Base-by-base conservation (phyloP, 2,888 invertebrate species). In the Aphodius granarius region DNA sequence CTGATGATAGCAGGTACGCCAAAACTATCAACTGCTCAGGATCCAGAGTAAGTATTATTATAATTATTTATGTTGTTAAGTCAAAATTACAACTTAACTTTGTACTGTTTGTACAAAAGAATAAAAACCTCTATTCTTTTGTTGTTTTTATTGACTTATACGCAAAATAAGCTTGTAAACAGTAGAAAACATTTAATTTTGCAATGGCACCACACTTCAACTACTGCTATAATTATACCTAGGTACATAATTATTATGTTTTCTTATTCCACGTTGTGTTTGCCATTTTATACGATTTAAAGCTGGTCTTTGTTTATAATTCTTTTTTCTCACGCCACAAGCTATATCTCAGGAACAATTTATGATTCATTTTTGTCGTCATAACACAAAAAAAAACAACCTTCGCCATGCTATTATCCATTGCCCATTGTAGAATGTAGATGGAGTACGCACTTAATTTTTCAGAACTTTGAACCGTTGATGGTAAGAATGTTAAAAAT, bases 11-110 rank as follows among this genome's bases (percentile, higher is more conserved):
- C 76, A 84, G 83, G 78, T 88, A 89, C 81, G 89, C 90, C 0
- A 89, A 90, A 81, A 86, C 88, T 16, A 84, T 91, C 77, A 87
- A 89, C 84, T 92, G 92, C 77, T 85, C 86, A 79, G 89, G 88
- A 71, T 87, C 88, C 78, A 88, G 87, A 65, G 91, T 92, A 85
- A 90, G 89, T 88, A 68, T 62, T 23, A 23, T 23, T 23, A 5
- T 23, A 18, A 23, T n/a, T n/a, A n/a, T n/a, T n/a, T n/a, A n/a
- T n/a, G n/a, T n/a, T n/a, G n/a, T n/a, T n/a, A n/a, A n/a, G n/a
- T n/a, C n/a, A n/a, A n/a, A n/a, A n/a, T n/a, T n/a, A n/a, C n/a
- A n/a, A n/a, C n/a, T n/a, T n/a, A n/a, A n/a, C n/a, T n/a, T n/a
- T n/a, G n/a, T n/a, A n/a, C n/a, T n/a, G n/a, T n/a, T n/a, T n/a